Base-by-base conservation (phyloP, 2,113 vertebrate species). In the Mobula birostris region DNA sequence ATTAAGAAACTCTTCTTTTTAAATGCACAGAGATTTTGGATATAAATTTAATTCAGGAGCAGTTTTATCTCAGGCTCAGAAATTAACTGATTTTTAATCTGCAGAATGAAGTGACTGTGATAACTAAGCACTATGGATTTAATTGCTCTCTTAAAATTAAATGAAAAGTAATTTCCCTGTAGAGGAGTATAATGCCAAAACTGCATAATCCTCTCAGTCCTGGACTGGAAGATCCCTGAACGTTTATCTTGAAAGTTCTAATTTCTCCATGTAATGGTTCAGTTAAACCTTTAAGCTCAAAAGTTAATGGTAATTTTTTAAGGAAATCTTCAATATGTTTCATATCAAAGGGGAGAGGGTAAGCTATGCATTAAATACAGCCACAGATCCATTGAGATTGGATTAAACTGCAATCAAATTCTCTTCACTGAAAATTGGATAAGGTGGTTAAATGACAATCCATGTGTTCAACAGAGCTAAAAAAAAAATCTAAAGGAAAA, bases 121-220 rank as follows among this genome's bases (percentile, higher is more conserved):
- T 87, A 87, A 87, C 48, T 48, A 87, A 61, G 83, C 48, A 61
- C 56, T 29, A 27, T 61, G 83, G 48, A 87, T 87, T 87, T 87
- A 87, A 87, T 87, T 87, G 83, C 83, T 61, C 56, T 58, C 83
- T 87, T 87, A 48, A 56, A 87, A 58, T 87, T 87, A 87, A 87
- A 87, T 58, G 56, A 19, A 87, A 87, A 83, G 61, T 87, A 58
- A 58, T 61, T 87, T 87, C 83, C 27, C 83, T 29, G 40, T 56
- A 87, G 24, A 87, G 77, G 83, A 87, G 83, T 29, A 61, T 87
- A 85, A 87, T 87, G 48, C 12, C 56, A 87, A 19, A 58, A 85
- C 40, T 9, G 58, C 24, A 87, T 79, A 79, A 79, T 79, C 77
- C 77, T 79, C 14, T 36, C 77, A 79, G 77, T 15, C 77, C 77